Evolutionary conservation across 64 coral and sea anemone species (phyloP).

Genomic region (Orbicella faveolata): DNA sequence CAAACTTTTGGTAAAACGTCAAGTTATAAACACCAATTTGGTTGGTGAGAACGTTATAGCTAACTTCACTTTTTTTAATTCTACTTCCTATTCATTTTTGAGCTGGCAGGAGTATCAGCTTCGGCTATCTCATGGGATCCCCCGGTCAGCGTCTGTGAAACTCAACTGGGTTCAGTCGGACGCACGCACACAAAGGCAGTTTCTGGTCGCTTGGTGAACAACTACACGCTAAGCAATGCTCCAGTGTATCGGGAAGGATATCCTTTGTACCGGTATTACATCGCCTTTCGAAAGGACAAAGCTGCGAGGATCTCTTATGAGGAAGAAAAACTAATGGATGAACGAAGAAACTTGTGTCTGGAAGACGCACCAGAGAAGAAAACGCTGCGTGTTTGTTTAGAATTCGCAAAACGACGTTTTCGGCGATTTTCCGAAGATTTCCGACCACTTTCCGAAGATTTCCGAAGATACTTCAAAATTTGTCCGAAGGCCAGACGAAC

Average conservation of each 20-base stretch:
- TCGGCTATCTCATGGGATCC: background rate
- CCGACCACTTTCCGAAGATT: too few species aligned
- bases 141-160: background rate
- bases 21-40: too few species aligned
- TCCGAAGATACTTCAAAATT: too few species aligned
- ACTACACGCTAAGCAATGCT: background rate
- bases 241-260: conserved; percentile 7
- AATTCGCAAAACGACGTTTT: too few species aligned
- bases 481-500: too few species aligned
- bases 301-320: background rate
- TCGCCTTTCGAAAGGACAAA: background rate
- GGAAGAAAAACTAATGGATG: background rate
- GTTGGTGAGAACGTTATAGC: too few species aligned
- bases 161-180: background rate
- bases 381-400: background rate
- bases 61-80: too few species aligned
- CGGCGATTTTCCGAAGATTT: too few species aligned
- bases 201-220: background rate
- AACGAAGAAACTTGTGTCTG: background rate
- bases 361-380: background rate
- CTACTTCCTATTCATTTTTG: background rate
- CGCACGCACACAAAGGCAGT: background rate
- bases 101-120: background rate
- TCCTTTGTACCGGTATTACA: background rate
- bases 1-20: too few species aligned